Conservation (phyloP, 1,140 invertebrate genomes). For the Asbolus verrucosus region DNA sequence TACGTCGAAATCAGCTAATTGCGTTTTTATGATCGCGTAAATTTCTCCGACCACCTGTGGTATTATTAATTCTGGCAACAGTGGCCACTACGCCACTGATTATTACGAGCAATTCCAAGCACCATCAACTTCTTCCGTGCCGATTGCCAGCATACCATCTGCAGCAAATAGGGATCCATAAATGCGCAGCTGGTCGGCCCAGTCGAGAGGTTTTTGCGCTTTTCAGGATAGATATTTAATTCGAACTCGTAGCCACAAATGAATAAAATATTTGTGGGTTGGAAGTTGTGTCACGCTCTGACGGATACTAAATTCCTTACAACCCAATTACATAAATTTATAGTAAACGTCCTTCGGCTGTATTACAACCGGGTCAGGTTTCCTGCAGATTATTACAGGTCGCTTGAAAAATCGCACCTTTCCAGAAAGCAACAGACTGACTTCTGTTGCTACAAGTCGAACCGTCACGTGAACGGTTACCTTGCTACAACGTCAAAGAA, state of each 20-base stretch:
- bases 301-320: conserved; percentile 27
- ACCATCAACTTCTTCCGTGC: conserved; percentile 8
- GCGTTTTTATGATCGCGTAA: not conserved
- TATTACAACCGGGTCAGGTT: not conserved
- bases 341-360: not conserved
- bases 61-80: not conserved
- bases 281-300: conserved; percentile 2
- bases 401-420: not conserved
- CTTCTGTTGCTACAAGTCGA: too few relatives aligned
- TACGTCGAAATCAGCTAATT: not conserved
- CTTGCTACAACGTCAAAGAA: not conserved
- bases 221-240: conserved; percentile 25
- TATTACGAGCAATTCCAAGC: not conserved
- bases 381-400: not conserved
- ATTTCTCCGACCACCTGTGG: too few relatives aligned
- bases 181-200: not conserved
- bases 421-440: not conserved
- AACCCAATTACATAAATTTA: conserved; percentile 24
- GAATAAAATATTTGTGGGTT: conserved; percentile 28
- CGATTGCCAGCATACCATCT: not conserved
- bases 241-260: not conserved
- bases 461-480: not conserved
- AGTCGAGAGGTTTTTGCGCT: not conserved
- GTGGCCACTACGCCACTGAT: too few relatives aligned
- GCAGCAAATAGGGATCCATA: conserved; percentile 12